These are phyloP conservation scores for Cryptomyrus ogoouensis DNA, from an alignment of 2,113 vertebrate genomes.

Conservation along the genomic window DNA sequence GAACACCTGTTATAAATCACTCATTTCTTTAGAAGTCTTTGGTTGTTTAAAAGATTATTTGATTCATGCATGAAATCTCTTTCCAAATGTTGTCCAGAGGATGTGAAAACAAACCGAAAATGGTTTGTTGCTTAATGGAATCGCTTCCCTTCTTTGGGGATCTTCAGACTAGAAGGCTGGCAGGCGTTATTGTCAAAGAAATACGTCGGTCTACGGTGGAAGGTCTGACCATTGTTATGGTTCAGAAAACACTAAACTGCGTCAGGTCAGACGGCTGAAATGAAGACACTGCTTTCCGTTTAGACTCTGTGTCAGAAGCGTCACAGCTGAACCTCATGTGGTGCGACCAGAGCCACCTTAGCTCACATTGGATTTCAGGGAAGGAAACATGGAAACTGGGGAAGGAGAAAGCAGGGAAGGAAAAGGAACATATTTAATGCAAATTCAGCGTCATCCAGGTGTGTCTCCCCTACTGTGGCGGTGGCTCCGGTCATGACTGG, in stretches of 20 bases:
- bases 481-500: not conserved
- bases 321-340: not conserved
- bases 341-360: not conserved
- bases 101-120: slow-evolving; percentile 1
- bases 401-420: not conserved
- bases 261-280: not conserved
- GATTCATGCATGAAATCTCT: not conserved
- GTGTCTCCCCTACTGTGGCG: not conserved
- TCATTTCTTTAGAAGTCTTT: not conserved
- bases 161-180: slow-evolving; percentile 12
- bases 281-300: not conserved
- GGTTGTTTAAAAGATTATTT: not conserved
- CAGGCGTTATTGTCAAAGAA: slow-evolving; percentile 29
- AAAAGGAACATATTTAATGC: not conserved
- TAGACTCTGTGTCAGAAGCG: not conserved
- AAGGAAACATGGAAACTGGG: not conserved
- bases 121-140: slow-evolving; percentile 23
- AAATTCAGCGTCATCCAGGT: not conserved
- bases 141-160: slow-evolving; percentile 18
- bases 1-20: not conserved
- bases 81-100: not conserved
- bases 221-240: slow-evolving; percentile 9
- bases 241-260: slow-evolving; percentile 17
- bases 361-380: not conserved
- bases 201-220: slow-evolving; percentile 26